These are phyloP conservation scores for Orchestes rusci DNA, from an alignment of 2,888 invertebrate species.

Conservation along the genomic window DNA sequence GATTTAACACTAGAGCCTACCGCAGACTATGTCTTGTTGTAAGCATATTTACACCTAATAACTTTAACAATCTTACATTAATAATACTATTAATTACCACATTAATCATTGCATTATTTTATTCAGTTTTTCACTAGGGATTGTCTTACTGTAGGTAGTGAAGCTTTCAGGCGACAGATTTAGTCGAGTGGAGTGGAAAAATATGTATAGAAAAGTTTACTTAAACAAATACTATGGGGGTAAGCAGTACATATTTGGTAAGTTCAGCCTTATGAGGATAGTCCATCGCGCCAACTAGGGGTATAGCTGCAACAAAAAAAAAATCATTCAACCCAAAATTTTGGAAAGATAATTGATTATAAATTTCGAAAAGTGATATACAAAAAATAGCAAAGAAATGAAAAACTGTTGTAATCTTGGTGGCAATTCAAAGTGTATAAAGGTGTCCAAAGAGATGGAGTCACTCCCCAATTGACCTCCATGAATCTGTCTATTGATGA, in stretches of 20 bases:
- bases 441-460: too few relatives aligned
- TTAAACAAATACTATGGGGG: not conserved
- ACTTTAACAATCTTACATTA: conserved; percentile 7
- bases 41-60: conserved; percentile 6
- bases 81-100: conserved; percentile 17
- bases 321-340: conserved; percentile 4
- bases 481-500: too few relatives aligned
- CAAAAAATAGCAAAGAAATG: too few relatives aligned
- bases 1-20: too few relatives aligned
- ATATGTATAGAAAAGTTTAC: conserved; percentile 4
- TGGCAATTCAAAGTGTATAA: too few relatives aligned
- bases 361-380: too few relatives aligned
- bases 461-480: too few relatives aligned
- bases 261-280: conserved; percentile 23
- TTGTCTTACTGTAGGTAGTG: conserved; percentile 12
- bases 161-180: too few relatives aligned
- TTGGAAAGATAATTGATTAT: too few relatives aligned
- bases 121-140: conserved; percentile 6
- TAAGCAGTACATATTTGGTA: conserved; percentile 16
- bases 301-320: conserved; percentile 21
- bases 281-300: conserved; percentile 23
- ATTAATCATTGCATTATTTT: conserved; percentile 15
- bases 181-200: too few relatives aligned
- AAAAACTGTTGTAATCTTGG: too few relatives aligned
- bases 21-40: too few relatives aligned